A percentile compares a stretch with the other conserved stretches of the same genome.
phyloP scores from a whole-genome alignment of 2,888 invertebrate species.

The Hipparchia semele region DNA sequence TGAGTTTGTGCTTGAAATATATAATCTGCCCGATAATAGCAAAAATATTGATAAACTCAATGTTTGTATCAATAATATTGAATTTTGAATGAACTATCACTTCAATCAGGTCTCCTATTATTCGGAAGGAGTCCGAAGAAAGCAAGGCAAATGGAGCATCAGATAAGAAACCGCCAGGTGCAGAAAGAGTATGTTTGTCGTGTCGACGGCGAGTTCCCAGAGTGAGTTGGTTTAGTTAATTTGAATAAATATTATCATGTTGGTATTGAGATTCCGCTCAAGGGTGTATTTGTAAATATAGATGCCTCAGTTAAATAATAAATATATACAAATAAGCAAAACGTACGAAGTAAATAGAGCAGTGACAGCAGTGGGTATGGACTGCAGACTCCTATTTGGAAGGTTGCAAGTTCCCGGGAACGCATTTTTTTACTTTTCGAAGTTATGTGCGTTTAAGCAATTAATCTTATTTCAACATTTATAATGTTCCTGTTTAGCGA shows the following conservation, averaged over 20 bases:
- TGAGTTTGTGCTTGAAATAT: too few relatives aligned
- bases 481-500: slow-evolving; percentile 77
- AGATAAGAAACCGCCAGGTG: slow-evolving; percentile 95
- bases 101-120: slow-evolving; percentile 86
- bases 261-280: slow-evolving; percentile 2
- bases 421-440: too few relatives aligned
- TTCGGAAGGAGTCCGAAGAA: slow-evolving; percentile 97
- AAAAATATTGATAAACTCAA: neutral
- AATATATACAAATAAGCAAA: neutral
- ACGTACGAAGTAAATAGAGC: neutral
- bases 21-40: too few relatives aligned
- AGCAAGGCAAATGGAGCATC: slow-evolving; percentile 97
- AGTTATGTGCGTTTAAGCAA: too few relatives aligned
- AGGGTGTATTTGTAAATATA: neutral
- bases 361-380: too few relatives aligned
- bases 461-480: neutral
- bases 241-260: slow-evolving; percentile 36
- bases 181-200: slow-evolving; percentile 97
- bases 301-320: neutral
- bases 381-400: too few relatives aligned
- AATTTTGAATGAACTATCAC: neutral
- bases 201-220: slow-evolving; percentile 96
- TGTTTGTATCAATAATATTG: slow-evolving; percentile 3
- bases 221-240: slow-evolving; percentile 82
- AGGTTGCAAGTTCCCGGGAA: too few relatives aligned